Evolutionary conservation across 2,113 vertebrate genomes (phyloP), one percentile per base, ranked within the genome.

Genomic region (Periophthalmus modestus): DNA sequence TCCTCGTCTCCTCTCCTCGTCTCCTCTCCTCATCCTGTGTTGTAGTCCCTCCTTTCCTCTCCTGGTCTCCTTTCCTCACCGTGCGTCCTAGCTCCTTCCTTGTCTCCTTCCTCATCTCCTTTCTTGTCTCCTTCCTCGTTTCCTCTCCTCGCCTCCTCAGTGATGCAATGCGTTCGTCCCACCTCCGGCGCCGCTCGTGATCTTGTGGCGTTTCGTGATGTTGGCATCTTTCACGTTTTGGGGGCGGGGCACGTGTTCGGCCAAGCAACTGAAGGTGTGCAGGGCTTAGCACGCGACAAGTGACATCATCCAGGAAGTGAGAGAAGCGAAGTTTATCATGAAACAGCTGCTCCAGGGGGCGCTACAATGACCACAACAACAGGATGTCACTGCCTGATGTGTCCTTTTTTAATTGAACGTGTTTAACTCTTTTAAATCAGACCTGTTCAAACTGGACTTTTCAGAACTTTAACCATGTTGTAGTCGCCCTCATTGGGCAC

Each of bases 241-340:
- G 0, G 0, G 58, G 28, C 0, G 47, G n/a, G 5, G 14, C 73
- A 68, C 61, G 68, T 87, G n/a, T 74, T 62, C 77, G 86, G 62
- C 92, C 82, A 0, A 93, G 75, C 78, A 87, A 73, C 2, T 70
- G 69, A 18, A 95, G 87, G 72, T 81, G 92, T 75, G 85, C 91
- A 15, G 95, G 95, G 79, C 92, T 95, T 5, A 96, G 78, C 7
- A 97, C 92, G 2, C 87, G 78, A 68, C 81, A 86, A 18, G 93
- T 95, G 74, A 97, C 95, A 78, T 97, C 95, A 57, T 97, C 94
- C 84, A 97, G 87, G 28, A 97, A 97, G 78, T 86, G 91, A 39
- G 95, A 97, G 85, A 97, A 97, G 67, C 92, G 92, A 0, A 94
- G 77, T 65, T 95, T 96, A 33, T 63, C 15, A 3, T 39, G 33